These are phyloP conservation scores for Drosophila acutilabella DNA, from an alignment of 2,888 invertebrate genomes.

Conservation along the genomic window DNA sequence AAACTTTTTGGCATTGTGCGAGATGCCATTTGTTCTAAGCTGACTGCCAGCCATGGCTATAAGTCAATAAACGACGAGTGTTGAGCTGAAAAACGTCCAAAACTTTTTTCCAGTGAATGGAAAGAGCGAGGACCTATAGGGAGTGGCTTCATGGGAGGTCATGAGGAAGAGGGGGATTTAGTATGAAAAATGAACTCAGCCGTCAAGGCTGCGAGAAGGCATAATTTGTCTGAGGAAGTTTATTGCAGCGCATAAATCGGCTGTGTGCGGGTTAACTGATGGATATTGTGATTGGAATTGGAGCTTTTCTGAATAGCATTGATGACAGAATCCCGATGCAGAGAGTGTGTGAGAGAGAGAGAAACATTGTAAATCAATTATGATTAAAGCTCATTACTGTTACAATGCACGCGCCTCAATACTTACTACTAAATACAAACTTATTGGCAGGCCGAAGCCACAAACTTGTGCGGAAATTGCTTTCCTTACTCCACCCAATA, in stretches of 20 bases:
- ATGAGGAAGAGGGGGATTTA: background rate
- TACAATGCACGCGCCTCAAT: conserved; percentile 54
- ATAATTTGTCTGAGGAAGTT: conserved; percentile 68
- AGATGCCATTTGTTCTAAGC: conserved; percentile 46
- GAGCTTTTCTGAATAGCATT: conserved; percentile 41
- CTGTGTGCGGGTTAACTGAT: conserved; percentile 41
- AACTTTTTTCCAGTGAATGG: conserved; percentile 30
- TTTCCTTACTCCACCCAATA: conserved; percentile 21
- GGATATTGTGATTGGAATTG: conserved; percentile 39
- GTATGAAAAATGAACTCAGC: conserved; percentile 66
- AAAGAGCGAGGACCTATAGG: background rate
- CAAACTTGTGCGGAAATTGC: conserved; percentile 73
- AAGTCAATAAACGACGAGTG: conserved; percentile 73
- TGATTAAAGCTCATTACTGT: conserved; percentile 77
- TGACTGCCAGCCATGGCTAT: conserved; percentile 48
- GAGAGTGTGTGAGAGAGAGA: background rate
- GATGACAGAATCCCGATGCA: conserved; percentile 51
- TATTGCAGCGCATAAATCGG: conserved; percentile 69
- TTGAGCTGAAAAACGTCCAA: conserved; percentile 72
- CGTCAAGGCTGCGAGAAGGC: conserved; percentile 42
- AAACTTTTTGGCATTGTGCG: conserved; percentile 54
- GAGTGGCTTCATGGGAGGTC: background rate
- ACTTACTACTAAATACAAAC: conserved; percentile 51
- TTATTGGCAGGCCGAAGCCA: conserved; percentile 54
- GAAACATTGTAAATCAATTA: conserved; percentile 72